Percentiles rank a stretch among this genome's conserved stretches.
Conservation (phyloP, 2,797 vertebrate species). For the Argentina silus region DNA sequence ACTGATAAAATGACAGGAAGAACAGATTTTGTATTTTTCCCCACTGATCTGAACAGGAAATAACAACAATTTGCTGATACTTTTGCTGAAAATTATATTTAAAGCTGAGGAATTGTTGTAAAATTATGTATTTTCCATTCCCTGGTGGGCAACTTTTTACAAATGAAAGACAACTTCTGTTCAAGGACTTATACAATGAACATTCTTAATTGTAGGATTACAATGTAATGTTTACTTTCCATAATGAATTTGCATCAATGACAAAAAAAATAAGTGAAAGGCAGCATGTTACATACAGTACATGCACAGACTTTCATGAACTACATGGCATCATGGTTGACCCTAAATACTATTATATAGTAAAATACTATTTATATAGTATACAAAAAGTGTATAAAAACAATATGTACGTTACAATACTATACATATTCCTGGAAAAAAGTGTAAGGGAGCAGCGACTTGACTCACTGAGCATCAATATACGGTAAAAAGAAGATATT, state of each 20-base stretch:
- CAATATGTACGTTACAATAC: neutral
- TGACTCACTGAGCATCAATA: too few species aligned
- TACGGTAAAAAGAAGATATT: neutral
- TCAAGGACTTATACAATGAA: neutral
- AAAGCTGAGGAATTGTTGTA: neutral
- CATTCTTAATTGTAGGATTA: slow-evolving; percentile 2
- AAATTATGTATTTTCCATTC: neutral
- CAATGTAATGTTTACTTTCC: slow-evolving; percentile 5
- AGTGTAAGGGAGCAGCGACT: too few species aligned
- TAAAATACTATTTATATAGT: neutral
- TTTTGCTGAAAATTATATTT: slow-evolving; percentile 30
- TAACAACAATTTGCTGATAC: slow-evolving; percentile 39
- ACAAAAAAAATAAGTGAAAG: slow-evolving; percentile 17
- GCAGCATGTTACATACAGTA: slow-evolving; percentile 36
- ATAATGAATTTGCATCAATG: slow-evolving; percentile 15
- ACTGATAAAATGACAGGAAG: slow-evolving; percentile 67
- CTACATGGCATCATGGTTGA: neutral
- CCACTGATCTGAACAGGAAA: slow-evolving; percentile 63
- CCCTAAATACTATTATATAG: neutral
- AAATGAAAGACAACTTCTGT: neutral
- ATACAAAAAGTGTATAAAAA: neutral
- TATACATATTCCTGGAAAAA: too few species aligned
- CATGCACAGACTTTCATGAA: neutral
- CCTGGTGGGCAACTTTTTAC: neutral
- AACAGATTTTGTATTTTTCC: slow-evolving; percentile 62